Evolutionary conservation across 2,888 invertebrate species (phyloP), one percentile per base, ranked within the genome.

Genomic region (Andrena marginata): DNA sequence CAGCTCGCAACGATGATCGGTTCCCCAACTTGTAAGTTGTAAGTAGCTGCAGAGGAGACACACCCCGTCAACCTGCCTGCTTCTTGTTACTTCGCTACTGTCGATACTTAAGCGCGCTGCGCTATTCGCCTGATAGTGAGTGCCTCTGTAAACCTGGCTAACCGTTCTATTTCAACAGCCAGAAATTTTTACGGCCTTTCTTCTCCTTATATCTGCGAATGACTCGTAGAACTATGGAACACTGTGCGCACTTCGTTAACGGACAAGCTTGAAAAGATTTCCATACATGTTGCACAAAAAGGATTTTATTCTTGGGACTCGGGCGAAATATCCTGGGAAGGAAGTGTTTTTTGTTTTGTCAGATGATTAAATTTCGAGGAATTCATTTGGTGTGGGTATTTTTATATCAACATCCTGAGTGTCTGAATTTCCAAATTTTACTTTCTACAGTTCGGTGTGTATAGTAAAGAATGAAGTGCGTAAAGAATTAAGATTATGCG

Each of bases 1-100:
- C 88, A 84, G 87, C 87, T 87, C 68, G 77, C 75, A 62, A 85
- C 86, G 89, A 88, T 86, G 90, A 90, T 91, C 90, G 89, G 88
- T 87, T 87, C 77, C 75, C 78, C 42, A 42, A 42, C 42, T 42
- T 42, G 42, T 16, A 42, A 42, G 42, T 42, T 16, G 42, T 0
- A 81, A 83, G 73, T 71, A 78, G 80, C 73, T 62, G 62, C 67
- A 67, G 65, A 51, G 65, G 64, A 70, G 67, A 67, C 71, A 80
- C 71, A 80, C 71, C 87, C 88, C 86, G 86, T 88, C 88, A 85
- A 88, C 88, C 73, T 79, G 78, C 62, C 42, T 42, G 60, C 73
- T 80, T 87, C 88, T 88, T 88, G 80, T 83, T 88, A 78, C 81
- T 64, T 62, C 71, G 70, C 71, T 79, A 69, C 70, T 48, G 59